Evolutionary conservation across 1,140 invertebrate genomes (phyloP).

Genomic region (Ylistrum balloti): DNA sequence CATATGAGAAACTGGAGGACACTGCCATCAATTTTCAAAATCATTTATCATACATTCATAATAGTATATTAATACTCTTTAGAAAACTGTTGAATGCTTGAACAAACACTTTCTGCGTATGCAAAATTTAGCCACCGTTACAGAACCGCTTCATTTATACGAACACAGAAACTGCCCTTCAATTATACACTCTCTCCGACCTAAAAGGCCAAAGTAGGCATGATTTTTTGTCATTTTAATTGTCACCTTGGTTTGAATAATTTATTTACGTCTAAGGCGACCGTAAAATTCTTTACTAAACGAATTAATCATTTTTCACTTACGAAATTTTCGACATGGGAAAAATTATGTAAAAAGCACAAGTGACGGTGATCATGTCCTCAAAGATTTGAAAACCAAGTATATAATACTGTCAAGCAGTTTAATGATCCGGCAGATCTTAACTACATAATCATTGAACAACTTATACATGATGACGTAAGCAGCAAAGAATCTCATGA

Average conservation of each 20-base stretch:
- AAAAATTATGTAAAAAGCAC: neutral
- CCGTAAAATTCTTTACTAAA: neutral
- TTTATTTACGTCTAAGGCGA: neutral
- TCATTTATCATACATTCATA: conserved; percentile 30
- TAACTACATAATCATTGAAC: neutral
- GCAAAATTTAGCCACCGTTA: conserved; percentile 13
- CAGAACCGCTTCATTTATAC: neutral
- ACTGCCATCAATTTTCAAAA: conserved; percentile 19
- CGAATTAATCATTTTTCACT: neutral
- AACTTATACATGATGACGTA: neutral
- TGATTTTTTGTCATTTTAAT: neutral
- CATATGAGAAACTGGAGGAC: neutral
- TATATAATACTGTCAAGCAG: neutral
- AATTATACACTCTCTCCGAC: conserved; percentile 22
- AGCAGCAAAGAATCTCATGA: neutral
- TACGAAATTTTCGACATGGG: neutral
- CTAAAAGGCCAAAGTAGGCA: neutral
- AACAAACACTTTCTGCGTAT: neutral
- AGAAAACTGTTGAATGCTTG: neutral
- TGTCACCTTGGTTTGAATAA: neutral
- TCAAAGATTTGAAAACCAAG: neutral
- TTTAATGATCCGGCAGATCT: neutral
- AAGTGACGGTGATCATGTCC: neutral
- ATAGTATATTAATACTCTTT: conserved; percentile 14
- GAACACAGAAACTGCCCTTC: neutral